Conservation (phyloP, 2,888 invertebrate genomes). For the Caenorhabditis sp. region DNA sequence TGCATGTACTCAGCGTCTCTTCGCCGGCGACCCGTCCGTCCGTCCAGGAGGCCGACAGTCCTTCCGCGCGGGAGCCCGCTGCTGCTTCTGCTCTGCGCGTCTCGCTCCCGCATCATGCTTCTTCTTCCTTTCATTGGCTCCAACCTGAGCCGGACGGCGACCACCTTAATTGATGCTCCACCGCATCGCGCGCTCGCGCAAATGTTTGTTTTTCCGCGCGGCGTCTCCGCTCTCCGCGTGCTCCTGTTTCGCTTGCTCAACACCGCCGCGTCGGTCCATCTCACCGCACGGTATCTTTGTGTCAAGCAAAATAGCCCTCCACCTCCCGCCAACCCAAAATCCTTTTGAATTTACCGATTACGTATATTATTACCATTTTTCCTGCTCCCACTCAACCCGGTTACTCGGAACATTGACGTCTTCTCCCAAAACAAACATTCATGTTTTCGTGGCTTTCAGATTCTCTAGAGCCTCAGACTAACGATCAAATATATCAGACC, state of each 20-base stretch:
- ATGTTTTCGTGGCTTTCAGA: conserved; percentile 4
- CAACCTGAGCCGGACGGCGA: conserved; percentile 63
- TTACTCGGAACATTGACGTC: neutral
- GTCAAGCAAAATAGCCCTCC: conserved; percentile 56
- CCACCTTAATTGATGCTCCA: conserved; percentile 62
- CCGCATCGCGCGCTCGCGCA: conserved; percentile 36
- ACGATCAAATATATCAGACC: conserved; percentile 16
- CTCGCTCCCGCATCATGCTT: conserved; percentile 6
- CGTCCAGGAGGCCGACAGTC: conserved; percentile 28
- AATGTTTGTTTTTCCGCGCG: conserved; percentile 54
- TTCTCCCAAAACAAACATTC: neutral
- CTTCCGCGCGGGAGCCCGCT: conserved; percentile 22
- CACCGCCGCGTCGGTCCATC: conserved; percentile 48
- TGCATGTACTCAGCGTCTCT: conserved; percentile 33
- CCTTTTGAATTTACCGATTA: conserved; percentile 66
- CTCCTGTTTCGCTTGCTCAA: conserved; percentile 54
- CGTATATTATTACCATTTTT: conserved; percentile 50
- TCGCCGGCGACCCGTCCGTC: conserved; percentile 4
- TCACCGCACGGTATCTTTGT: conserved; percentile 60
- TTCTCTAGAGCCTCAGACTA: neutral
- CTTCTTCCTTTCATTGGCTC: conserved; percentile 43
- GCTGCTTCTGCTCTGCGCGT: conserved; percentile 13
- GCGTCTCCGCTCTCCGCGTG: conserved; percentile 43
- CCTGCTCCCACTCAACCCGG: neutral
- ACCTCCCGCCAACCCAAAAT: conserved; percentile 26